These are phyloP conservation scores for Darevskia mixta DNA, from an alignment of 2,797 vertebrate genomes.

Conservation along the genomic window DNA sequence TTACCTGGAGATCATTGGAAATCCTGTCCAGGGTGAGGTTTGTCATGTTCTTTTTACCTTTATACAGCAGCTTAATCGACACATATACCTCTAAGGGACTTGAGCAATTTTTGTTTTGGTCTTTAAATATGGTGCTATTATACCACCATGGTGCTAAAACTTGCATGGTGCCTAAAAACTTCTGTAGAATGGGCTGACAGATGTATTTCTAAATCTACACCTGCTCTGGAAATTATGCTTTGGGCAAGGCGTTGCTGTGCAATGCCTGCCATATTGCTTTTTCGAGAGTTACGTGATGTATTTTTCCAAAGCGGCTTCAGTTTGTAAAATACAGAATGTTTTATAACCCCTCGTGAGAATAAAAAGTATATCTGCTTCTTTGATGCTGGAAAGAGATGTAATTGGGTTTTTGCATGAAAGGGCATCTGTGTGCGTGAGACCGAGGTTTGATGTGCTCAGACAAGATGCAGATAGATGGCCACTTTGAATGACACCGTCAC, in stretches of 20 bases:
- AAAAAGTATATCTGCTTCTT: conserved; percentile 31
- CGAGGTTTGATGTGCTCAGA: not conserved
- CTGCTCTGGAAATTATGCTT: conserved; percentile 19
- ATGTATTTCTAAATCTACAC: not conserved
- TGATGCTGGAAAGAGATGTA: conserved; percentile 7
- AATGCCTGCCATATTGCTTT: conserved; percentile 58
- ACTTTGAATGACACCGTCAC: not conserved
- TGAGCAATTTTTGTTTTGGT: conserved; percentile 40
- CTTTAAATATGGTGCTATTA: conserved; percentile 75
- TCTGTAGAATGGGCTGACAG: conserved; percentile 10
- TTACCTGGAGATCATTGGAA: conserved; percentile 55
- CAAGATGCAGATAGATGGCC: not conserved
- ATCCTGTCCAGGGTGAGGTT: conserved; percentile 27
- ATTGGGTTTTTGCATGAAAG: conserved; percentile 25
- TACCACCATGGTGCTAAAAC: conserved; percentile 63
- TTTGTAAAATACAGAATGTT: conserved; percentile 46
- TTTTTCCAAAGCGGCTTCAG: conserved; percentile 51
- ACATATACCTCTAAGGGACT: conserved; percentile 54
- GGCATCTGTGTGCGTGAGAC: not conserved
- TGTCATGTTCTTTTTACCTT: conserved; percentile 19
- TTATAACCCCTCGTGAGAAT: conserved; percentile 43
- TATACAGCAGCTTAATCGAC: conserved; percentile 23
- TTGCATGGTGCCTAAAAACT: conserved; percentile 48
- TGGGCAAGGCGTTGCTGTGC: conserved; percentile 73
- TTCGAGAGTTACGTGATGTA: conserved; percentile 17